phyloP scores from a whole-genome alignment of 2,113 vertebrate species.

The Speoplatyrhinus poulsoni region DNA sequence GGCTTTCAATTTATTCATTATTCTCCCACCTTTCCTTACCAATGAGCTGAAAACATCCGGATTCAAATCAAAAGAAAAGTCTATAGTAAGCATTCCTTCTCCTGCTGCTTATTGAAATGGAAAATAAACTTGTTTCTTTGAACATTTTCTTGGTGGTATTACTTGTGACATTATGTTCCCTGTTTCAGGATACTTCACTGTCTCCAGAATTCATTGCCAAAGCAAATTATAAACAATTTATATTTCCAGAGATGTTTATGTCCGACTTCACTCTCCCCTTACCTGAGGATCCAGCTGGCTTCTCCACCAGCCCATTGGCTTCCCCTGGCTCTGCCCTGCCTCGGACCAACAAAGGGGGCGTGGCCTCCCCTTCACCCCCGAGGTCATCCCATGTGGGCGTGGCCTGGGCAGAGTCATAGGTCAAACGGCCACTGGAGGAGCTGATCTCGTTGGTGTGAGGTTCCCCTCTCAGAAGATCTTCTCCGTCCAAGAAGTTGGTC shows the following conservation, averaged over 20 bases:
- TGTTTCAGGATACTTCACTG: constrained; percentile 20
- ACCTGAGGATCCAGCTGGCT: constrained; percentile 44
- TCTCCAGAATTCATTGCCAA: constrained; percentile 2
- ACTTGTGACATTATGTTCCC: constrained; percentile 7
- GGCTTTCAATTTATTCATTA: not conserved
- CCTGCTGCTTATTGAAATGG: constrained; percentile 31
- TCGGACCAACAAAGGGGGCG: constrained; percentile 26
- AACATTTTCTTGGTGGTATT: constrained; percentile 33
- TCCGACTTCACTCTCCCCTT: constrained; percentile 1
- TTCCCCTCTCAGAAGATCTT: constrained; percentile 36
- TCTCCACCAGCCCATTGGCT: constrained; percentile 48
- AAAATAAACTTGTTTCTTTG: constrained; percentile 37
- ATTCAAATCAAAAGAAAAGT: not conserved
- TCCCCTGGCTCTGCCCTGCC: constrained; percentile 37
- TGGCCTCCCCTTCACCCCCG: constrained; percentile 38
- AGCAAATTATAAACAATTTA: constrained; percentile 7
- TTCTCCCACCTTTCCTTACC: not conserved
- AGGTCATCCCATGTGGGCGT: constrained; percentile 44
- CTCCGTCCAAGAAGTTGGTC: constrained; percentile 30
- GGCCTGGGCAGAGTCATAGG: constrained; percentile 19
- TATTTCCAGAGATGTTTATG: not conserved
- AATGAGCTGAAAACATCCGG: not conserved
- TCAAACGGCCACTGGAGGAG: constrained; percentile 48
- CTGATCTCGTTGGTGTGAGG: constrained; percentile 55
- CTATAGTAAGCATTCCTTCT: not conserved